phyloP scores from a whole-genome alignment of 2,888 invertebrate species.

The Xanthia togata region DNA sequence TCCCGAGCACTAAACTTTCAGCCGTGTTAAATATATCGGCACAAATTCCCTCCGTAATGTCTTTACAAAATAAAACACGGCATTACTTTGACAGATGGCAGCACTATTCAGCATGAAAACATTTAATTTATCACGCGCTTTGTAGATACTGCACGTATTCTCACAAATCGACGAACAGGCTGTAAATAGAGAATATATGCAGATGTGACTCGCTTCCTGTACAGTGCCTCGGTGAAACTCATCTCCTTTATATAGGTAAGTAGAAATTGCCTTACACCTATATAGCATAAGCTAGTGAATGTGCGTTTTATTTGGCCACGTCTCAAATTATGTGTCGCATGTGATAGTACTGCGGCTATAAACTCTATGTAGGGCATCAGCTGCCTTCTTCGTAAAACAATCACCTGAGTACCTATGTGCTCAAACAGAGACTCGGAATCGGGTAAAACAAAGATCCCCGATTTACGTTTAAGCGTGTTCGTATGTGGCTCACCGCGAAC shows the following conservation, averaged over 20 bases:
- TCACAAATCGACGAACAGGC: conserved; percentile 9
- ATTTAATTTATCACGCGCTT: conserved; percentile 24
- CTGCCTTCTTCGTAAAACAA: conserved; percentile 12
- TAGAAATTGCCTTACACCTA: conserved; percentile 9
- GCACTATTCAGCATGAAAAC: conserved; percentile 24
- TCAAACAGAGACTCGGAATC: background rate
- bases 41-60: background rate
- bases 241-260: background rate
- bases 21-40: background rate
- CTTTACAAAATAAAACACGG: conserved; percentile 20
- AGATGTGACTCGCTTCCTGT: conserved; percentile 29
- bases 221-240: background rate
- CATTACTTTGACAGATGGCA: conserved; percentile 26
- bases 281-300: background rate
- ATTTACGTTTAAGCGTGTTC: no score
- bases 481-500: no score
- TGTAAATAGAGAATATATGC: conserved; percentile 40
- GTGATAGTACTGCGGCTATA: background rate
- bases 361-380: conserved; percentile 13
- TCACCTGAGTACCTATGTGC: background rate
- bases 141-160: conserved; percentile 29
- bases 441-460: no score
- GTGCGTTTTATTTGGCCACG: background rate
- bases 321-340: background rate
- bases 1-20: background rate